Evolutionary conservation across 1,140 invertebrate species (phyloP), one percentile per base, ranked within the genome.

Genomic region (Euschistus heros): DNA sequence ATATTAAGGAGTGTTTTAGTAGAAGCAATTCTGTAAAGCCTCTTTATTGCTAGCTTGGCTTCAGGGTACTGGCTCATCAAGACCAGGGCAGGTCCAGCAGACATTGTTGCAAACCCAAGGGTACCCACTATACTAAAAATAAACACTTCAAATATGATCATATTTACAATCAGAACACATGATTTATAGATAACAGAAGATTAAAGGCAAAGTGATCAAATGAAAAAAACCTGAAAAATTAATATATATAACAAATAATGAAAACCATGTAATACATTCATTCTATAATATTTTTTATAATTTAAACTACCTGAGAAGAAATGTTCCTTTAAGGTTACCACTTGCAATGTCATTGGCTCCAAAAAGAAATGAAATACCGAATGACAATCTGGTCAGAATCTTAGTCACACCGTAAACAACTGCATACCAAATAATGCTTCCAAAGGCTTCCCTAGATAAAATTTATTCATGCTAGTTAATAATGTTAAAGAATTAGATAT

Each of bases 61-160:
- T 82, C 84, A 3, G 76, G 76, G 71, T 80, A 84, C 68, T 85
- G 83, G 10, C 82, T 81, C n/a, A 82, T 75, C 67, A 78, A 79
- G 1, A 78, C 76, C 15, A 76, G 74, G 0, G 79, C 75, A 67
- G 80, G 78, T 13, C 80, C 80, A 30, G 78, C 72, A n/a, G n/a
- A n/a, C n/a, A n/a, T n/a, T n/a, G n/a, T n/a, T n/a, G n/a, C n/a
- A n/a, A 74, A 69, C 20, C 75, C 71, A 50, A 79, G 70, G 1
- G 74, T 74, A 66, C 78, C 79, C 65, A 80, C 77, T 13, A 79
- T 75, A 62, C 78, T 76, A 44, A 44, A 44, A 44, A 10, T 44
- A 44, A 10, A 44, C n/a, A n/a, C n/a, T n/a, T 44, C 42, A 44
- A 10, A 44, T 44, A 7, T 10, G 17, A 10, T 44, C 7, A 44